Conservation (phyloP, 2,113 vertebrate species). For the Oncorhynchus tshawytscha region DNA sequence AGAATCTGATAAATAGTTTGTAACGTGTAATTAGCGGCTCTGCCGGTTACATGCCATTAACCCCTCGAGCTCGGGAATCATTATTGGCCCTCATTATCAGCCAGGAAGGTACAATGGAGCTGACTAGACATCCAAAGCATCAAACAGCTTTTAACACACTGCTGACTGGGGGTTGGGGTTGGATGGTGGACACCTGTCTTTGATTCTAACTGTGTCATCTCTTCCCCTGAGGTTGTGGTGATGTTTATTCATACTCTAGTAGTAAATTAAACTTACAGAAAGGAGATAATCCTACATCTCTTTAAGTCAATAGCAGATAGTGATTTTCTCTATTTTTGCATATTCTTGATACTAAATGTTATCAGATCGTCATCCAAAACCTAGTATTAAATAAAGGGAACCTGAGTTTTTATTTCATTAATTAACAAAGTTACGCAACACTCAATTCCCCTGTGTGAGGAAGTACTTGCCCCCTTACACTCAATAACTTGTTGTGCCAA, state of each 20-base stretch:
- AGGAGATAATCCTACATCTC: slow-evolving; percentile 7
- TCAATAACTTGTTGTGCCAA: no score
- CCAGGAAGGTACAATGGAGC: slow-evolving; percentile 97
- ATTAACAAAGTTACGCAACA: no score
- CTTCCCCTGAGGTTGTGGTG: slow-evolving; percentile 63
- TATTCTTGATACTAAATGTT: no score
- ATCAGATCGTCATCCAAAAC: no score
- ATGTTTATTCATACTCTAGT: slow-evolving; percentile 47
- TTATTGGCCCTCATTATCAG: slow-evolving; percentile 96
- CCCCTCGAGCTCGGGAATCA: slow-evolving; percentile 97
- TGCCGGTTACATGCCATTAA: slow-evolving; percentile 99
- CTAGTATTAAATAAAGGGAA: no score
- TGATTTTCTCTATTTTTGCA: no score
- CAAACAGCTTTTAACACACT: slow-evolving; percentile 83
- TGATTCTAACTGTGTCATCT: slow-evolving; percentile 68
- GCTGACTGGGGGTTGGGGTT: slow-evolving; percentile 40
- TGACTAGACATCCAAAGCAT: slow-evolving; percentile 97
- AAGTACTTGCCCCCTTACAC: no score
- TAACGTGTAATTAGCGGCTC: slow-evolving; percentile 99
- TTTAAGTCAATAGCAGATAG: slow-evolving; percentile 13
- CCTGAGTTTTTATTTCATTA: no score
- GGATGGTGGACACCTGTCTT: slow-evolving; percentile 73
- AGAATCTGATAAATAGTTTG: slow-evolving; percentile 99
- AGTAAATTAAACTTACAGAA: neutral
- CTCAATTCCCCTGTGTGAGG: no score